Evolutionary conservation across 2,113 vertebrate species (phyloP).

Genomic region (Calyptomena viridis): DNA sequence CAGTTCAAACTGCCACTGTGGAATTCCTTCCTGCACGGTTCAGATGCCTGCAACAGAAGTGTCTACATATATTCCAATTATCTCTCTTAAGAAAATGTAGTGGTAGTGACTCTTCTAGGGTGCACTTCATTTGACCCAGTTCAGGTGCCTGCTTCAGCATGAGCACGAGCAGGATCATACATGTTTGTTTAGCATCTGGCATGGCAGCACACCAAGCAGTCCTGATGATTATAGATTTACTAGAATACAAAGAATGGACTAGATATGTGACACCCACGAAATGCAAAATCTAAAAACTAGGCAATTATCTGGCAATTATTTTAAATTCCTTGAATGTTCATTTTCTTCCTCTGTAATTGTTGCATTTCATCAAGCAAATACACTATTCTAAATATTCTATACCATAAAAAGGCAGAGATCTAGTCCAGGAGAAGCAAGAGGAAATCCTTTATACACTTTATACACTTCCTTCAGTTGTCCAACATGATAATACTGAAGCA

Average conservation of each 20-base stretch:
- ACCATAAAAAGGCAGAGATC: not conserved
- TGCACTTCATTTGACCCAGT: not conserved
- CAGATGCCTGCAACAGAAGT: not conserved
- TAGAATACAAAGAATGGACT: not conserved
- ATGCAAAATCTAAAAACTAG: not conserved
- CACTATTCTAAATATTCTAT: not conserved
- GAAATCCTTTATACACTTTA: not conserved
- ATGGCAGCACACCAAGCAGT: not conserved
- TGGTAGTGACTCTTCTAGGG: not conserved
- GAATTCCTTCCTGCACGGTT: not conserved
- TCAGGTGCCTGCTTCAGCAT: not conserved
- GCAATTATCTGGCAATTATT: not conserved
- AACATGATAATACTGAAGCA: not conserved
- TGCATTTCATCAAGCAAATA: not conserved
- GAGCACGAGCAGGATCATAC: not conserved
- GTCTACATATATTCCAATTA: not conserved
- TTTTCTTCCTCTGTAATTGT: not conserved
- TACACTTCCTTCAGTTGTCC: not conserved
- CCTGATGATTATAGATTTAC: not conserved
- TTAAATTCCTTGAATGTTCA: not conserved
- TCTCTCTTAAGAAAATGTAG: not conserved
- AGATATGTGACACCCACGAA: not conserved
- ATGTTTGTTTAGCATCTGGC: not conserved
- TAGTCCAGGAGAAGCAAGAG: not conserved
- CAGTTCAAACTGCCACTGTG: not conserved